A percentile compares a stretch with the other conserved stretches of the same genome.
Evolutionary conservation across 2,888 invertebrate genomes (phyloP).

Genomic region (Melanchra persicariae): DNA sequence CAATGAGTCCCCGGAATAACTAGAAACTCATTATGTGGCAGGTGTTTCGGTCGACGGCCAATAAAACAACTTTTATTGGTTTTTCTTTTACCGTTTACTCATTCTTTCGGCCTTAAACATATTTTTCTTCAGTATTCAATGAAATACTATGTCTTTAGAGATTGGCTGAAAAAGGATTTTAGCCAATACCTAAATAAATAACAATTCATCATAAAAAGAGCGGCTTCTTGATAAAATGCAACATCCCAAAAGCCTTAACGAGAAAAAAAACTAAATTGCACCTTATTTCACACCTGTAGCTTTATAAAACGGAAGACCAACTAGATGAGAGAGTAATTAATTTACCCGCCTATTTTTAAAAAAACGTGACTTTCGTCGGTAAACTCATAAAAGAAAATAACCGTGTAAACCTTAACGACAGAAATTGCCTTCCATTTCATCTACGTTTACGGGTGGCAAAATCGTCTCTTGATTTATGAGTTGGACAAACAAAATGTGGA

Average conservation of each 20-base stretch:
- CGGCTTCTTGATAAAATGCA: slow-evolving; percentile 28
- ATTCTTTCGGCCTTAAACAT: slow-evolving; percentile 74
- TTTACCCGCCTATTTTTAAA: slow-evolving; percentile 54
- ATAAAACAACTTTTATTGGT: slow-evolving; percentile 86
- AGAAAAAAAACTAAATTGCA: slow-evolving; percentile 37
- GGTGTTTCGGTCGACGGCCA: slow-evolving; percentile 79
- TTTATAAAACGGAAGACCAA: slow-evolving; percentile 44
- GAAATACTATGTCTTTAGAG: slow-evolving; percentile 38
- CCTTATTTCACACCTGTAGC: slow-evolving; percentile 59
- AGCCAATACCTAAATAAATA: slow-evolving; percentile 22
- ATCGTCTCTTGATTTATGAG: slow-evolving; percentile 54
- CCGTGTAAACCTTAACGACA: slow-evolving; percentile 62
- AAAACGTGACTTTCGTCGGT: slow-evolving; percentile 57
- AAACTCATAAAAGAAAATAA: slow-evolving; percentile 65
- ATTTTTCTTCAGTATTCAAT: slow-evolving; percentile 61
- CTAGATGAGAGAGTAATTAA: slow-evolving; percentile 62
- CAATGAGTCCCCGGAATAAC: slow-evolving; percentile 72
- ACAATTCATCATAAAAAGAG: slow-evolving; percentile 16
- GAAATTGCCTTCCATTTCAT: slow-evolving; percentile 63
- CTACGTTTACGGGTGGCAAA: slow-evolving; percentile 44
- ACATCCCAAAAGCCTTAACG: slow-evolving; percentile 23
- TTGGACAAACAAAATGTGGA: slow-evolving; percentile 31
- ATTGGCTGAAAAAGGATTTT: slow-evolving; percentile 1
- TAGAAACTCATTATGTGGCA: slow-evolving; percentile 83
- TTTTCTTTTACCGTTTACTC: slow-evolving; percentile 80